phyloP scores from a whole-genome alignment of 2,797 vertebrate genomes.

The Macropodus opercularis region DNA sequence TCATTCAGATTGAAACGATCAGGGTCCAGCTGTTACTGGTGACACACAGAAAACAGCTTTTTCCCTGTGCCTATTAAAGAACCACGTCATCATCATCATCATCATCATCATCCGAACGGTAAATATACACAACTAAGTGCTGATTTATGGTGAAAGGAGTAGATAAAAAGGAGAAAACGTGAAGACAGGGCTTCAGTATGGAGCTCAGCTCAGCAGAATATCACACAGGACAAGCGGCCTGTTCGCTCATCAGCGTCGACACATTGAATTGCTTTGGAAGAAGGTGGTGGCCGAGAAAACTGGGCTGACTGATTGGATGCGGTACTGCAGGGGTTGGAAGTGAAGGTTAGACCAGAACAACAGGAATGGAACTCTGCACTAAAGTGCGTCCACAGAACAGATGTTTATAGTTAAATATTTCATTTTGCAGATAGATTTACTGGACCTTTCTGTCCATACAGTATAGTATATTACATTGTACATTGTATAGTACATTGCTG shows the following conservation, averaged over 20 bases:
- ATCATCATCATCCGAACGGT: constrained; percentile 3
- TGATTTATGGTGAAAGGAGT: neutral
- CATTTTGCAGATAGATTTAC: too few relatives aligned
- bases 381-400: neutral
- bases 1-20: neutral
- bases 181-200: constrained; percentile 9
- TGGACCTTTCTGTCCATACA: too few relatives aligned
- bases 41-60: neutral
- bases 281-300: constrained; percentile 6
- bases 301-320: constrained; percentile 1
- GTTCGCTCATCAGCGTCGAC: constrained; percentile 33
- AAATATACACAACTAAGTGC: neutral
- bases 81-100: too few relatives aligned
- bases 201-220: constrained; percentile 31
- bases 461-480: too few relatives aligned
- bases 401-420: too few relatives aligned
- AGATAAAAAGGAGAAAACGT: constrained; percentile 20
- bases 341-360: too few relatives aligned
- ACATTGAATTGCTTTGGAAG: constrained; percentile 14
- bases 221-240: constrained; percentile 23
- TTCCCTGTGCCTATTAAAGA: constrained; percentile 3
- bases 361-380: too few relatives aligned
- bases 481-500: too few relatives aligned
- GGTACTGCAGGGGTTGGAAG: neutral
- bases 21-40: constrained; percentile 5